phyloP scores from a whole-genome alignment of 2,797 vertebrate genomes.

The Falco columbarius region DNA sequence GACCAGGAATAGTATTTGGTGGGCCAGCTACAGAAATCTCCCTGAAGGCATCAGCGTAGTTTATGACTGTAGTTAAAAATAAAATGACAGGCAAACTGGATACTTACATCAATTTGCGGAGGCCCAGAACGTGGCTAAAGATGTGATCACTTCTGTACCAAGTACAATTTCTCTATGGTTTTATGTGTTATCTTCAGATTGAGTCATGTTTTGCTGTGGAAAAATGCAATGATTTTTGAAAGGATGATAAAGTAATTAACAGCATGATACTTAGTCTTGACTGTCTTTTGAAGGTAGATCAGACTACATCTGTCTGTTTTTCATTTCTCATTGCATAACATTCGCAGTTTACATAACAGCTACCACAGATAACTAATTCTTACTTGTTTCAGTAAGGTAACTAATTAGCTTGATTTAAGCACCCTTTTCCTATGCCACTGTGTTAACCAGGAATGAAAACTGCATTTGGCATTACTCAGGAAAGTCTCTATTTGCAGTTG shows the following conservation, averaged over 20 bases:
- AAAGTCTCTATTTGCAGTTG: not conserved
- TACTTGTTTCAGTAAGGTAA: not conserved
- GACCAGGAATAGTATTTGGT: constrained; percentile 12
- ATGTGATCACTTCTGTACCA: not conserved
- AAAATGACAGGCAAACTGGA: not conserved
- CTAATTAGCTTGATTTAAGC: not conserved
- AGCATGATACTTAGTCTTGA: not conserved
- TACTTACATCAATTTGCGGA: not conserved
- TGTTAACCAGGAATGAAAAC: not conserved
- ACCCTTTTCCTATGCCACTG: not conserved
- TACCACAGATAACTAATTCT: not conserved
- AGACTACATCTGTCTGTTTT: not conserved
- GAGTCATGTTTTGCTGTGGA: not conserved
- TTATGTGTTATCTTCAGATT: not conserved
- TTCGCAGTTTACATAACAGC: not conserved
- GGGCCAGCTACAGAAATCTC: not conserved
- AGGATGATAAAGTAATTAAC: not conserved
- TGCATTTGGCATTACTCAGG: not conserved
- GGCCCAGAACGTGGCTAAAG: not conserved
- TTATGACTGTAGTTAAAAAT: constrained; percentile 46
- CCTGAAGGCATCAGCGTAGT: not conserved
- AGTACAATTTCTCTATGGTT: not conserved
- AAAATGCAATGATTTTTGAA: not conserved
- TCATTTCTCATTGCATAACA: not conserved
- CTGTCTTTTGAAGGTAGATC: not conserved